Evolutionary conservation across 2,113 vertebrate species (phyloP), one percentile per base, ranked within the genome.

Genomic region (Cyrtonyx montezumae): DNA sequence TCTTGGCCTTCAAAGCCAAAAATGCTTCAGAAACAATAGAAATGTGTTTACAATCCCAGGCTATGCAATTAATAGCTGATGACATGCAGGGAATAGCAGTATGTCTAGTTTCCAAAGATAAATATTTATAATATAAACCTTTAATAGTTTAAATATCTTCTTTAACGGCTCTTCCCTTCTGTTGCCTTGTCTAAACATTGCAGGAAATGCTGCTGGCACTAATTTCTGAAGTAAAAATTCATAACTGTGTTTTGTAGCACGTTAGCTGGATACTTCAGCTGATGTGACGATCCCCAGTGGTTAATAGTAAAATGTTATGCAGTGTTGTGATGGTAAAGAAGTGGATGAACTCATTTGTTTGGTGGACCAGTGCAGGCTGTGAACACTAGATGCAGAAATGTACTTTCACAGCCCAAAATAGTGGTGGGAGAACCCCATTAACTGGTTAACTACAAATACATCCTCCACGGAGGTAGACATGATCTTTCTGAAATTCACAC

Each of bases 41-140:
- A 94, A 4, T 46, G 22, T 92, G 45, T 88, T 96, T 93, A 65
- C 59, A 69, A 6, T 76, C 80, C 45, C n/a, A 84, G 56, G 77
- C 90, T 88, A 79, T 76, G 53, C 42, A 87, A 92, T 88, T 94
- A 95, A 95, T 92, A 90, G 77, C 53, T 84, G 80, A 63, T 82
- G 83, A 88, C 84, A 79, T 69, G 95, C 70, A 93, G 62, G 43
- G 40, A 90, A 81, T 78, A 91, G 32, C n/a, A 81, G 45, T 36
- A 45, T 84, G 36, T 48, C 65, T 84, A 42, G 5, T 46, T 93
- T 81, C 58, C 40, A 76, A 88, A 81, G 36, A 58, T 42, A 95
- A 92, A 94, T 87, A 88, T 88, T 95, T 92, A 73, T 84, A 90
- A 87, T 66, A 45, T 30, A 84, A 95, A 62, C 14, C 87, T 79